Evolutionary conservation across 1,140 invertebrate genomes (phyloP), one percentile per base, ranked within the genome.

Genomic region (Venturia canescens): DNA sequence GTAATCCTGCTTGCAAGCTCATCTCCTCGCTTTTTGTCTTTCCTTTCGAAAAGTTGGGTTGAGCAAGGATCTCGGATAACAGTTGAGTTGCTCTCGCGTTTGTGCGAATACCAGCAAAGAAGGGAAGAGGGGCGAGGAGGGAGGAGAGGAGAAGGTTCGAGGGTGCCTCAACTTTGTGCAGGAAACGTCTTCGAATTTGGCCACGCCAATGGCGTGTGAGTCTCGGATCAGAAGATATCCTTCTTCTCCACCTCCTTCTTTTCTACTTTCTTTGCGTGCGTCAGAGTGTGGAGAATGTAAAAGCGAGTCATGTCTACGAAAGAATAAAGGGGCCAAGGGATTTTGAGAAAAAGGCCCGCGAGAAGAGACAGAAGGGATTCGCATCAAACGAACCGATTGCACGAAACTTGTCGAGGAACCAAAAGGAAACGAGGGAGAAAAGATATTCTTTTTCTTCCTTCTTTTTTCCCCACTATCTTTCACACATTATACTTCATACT

Each of bases 341-440:
- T 63, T 63, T 44, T 11, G 38, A 63, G 27, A 34, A 21, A n/a
- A 21, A 53, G 44, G 71, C 13, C 27, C 31, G 15, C 78, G 82
- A 76, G 53, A 23, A 57, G 21, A 16, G 82, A 50, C 38, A 44
- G 38, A 13, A 44, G 79, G 83, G 84, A 86, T 86, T 78, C 85
- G 86, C 84, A 86, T 86, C 86, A 86, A 86, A 86, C 85, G 85
- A 86, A 86, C 85, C 86, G 84, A 86, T 86, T 85, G 86, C 84
- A 83, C 79, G 83, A 86, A 86, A 86, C 86, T 86, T 86, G 85
- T 86, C 82, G 84, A 84, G 79, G 84, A 79, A 29, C 50, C 26
- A 48, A 27, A 74, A 29, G 60, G 74, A 38, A 23, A 72, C n/a
- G 76, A 72, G 26, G 6, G 16, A 78, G 71, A 31, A 77, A n/a